Base-by-base conservation (phyloP, 2,113 vertebrate species). In the Lates calcarifer region DNA sequence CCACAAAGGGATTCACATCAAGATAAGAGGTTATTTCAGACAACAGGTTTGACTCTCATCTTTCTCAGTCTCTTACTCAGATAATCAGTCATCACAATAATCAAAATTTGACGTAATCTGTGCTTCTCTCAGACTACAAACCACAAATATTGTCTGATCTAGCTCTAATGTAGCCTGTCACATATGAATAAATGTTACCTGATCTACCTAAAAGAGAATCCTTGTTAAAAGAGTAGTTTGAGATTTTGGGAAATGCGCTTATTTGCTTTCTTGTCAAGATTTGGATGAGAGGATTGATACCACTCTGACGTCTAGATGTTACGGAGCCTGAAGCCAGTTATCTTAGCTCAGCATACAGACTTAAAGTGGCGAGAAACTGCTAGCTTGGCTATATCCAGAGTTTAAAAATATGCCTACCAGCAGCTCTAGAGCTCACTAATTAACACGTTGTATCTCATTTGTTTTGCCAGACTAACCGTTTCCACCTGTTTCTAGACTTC, bases 1-100 rank as follows among this genome's bases (percentile, higher is more conserved):
- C 51, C 45, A 71, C 58, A 82, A 64, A 24, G 39, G 49, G 57
- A 78, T 68, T 69, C 66, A 56, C n/a, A 65, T 68, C 1, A 6
- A 78, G 43, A 68, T 77, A 63, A 78, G 26, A 82, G 66, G 68
- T 88, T 79, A 58, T 74, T 37, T 87, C 31, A 33, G 55, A 56
- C n/a, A 74, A 28, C 6, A 49, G 14, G 29, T 51, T 71, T 72
- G 33, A 51, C 74, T 74, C 33, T 57, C 47, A 43, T 41, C 49
- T 55, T 39, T 10, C 33, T 20, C 12, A n/a, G 0, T 51, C 53
- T 64, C 28, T 63, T 56, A 24, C 24, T 70, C 24, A 26, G 28
- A 74, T 67, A 41, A 81, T 75, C 64, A 74, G 20, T 77, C 9
- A 29, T 39, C 55, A 2, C 26, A 75, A 43, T 60, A n/a, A 58